Conservation (phyloP, 2,113 vertebrate species). For the Tetraodon nigroviridis region DNA sequence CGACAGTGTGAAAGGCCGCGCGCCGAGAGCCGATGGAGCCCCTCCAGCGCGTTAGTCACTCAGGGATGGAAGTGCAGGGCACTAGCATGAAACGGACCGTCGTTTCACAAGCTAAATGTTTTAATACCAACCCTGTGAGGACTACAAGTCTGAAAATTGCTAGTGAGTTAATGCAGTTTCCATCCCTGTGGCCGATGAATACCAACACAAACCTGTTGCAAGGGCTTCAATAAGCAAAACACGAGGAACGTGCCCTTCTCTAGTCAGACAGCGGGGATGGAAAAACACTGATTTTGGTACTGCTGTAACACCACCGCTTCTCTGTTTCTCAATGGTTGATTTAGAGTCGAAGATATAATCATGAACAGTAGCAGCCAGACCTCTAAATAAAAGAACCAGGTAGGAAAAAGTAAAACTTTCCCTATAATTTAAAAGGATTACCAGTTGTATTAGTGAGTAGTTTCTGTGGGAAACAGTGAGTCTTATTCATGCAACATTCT, state of each 20-base stretch:
- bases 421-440: constrained; percentile 50
- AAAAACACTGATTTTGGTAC: constrained; percentile 51
- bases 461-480: constrained; percentile 65
- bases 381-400: constrained; percentile 29
- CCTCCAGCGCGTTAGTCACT: constrained; percentile 42
- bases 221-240: constrained; percentile 27
- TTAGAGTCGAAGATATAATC: constrained; percentile 36
- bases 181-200: constrained; percentile 46
- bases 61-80: constrained; percentile 54
- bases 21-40: constrained; percentile 6
- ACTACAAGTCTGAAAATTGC: constrained; percentile 18
- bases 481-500: constrained; percentile 58
- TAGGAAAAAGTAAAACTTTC: constrained; percentile 42
- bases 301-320: constrained; percentile 32
- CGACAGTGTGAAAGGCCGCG: neutral
- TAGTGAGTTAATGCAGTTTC: constrained; percentile 35
- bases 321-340: constrained; percentile 27
- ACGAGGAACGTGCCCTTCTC: constrained; percentile 19
- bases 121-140: constrained; percentile 16
- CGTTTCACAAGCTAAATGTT: constrained; percentile 21
- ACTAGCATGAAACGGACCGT: constrained; percentile 32
- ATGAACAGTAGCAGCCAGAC: constrained; percentile 25
- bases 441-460: constrained; percentile 67
- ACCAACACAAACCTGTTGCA: constrained; percentile 3
- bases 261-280: constrained; percentile 48